Base-by-base conservation (phyloP, 2,113 vertebrate species). In the Anguilla japonica region DNA sequence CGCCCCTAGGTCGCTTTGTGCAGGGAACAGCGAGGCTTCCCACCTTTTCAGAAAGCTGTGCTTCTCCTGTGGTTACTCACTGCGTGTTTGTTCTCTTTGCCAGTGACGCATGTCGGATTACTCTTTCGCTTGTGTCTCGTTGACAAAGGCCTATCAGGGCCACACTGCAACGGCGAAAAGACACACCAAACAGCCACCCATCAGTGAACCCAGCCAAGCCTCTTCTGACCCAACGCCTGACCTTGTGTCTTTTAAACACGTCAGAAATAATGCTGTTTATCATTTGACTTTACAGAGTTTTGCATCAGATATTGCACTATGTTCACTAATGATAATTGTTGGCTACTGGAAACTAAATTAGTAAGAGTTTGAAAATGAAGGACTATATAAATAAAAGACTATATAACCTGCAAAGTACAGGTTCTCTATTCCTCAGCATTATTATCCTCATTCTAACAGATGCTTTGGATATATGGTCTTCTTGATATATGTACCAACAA, bases 181-280 rank as follows among this genome's bases (percentile, higher is more conserved):
- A 56, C 79, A 82, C 79, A 81, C 80, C 87, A n/a, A 41, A 16
- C 83, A 9, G 46, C 78, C 82, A 83, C 85, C 85, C 84, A 87
- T 41, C 63, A 50, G 53, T 41, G 78, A 82, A 41, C 43, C 14
- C 81, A 82, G 22, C 15, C 79, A 41, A 7, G 14, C 79, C 39
- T 41, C 16, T 5, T 13, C 41, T 18, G 79, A 80, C 26, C 79
- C 40, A 29, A 29, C 41, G 41, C 39, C 15, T 40, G 79, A 80
- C 41, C 39, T 41, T 41, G 40, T 79, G 75, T 79, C 8, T 79
- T 79, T 39, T 29, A 79, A 15, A 67, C 60, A 67, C 60, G 3
- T 67, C 60, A 67, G 34, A 34, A 75, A 75, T 75, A 53, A 53
- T 53, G 7, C 8, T 53, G 26, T 11, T 22, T 34, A 34, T 75